Evolutionary conservation across 2,888 invertebrate species (phyloP), one percentile per base, ranked within the genome.

Genomic region (Onthophagus sagittarius): DNA sequence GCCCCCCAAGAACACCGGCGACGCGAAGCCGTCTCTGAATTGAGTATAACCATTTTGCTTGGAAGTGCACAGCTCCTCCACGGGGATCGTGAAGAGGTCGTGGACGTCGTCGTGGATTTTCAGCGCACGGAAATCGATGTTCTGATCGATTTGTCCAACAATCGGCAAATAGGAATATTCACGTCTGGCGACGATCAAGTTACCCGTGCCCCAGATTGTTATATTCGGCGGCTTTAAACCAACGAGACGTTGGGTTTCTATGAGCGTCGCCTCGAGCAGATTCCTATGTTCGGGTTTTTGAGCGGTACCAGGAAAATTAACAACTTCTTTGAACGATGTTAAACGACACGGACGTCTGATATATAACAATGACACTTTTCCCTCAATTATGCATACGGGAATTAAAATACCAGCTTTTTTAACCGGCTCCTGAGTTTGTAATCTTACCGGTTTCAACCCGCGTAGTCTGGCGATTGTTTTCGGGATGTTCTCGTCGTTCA

Each of bases 281-380:
- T 31, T 67, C 14, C 65, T 15, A 32, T 73, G 70, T 0, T 87
- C 86, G 0, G 86, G 83, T 75, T 93, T 92, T 39, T 88, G 86
- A 86, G 91, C 92, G 94, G 96, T 77, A 93, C 97, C 64, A 93
- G 97, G 85, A 80, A 85, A 85, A 77, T 94, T 92, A 11, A 96
- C 92, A 85, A 97, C 94, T 0, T 95, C 93, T 73, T 90, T 88
- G 81, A 95, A 93, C 0, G 88, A 88, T 75, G 89, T 90, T 53
- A 96, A 83, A 75, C 89, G 88, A 3, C 88, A 85, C 6, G 95
- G 93, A 32, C 97, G 88, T 63, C 94, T 86, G 0, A 96, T 97
- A 81, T 93, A 96, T 1, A 97, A 85, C 53, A 97, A 82, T 1
- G 94, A 92, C 4, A 94, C 88, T 76, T 90, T 87, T n/a, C 89